phyloP scores from a whole-genome alignment of 2,113 vertebrate species.

The Corydoras maculifer region DNA sequence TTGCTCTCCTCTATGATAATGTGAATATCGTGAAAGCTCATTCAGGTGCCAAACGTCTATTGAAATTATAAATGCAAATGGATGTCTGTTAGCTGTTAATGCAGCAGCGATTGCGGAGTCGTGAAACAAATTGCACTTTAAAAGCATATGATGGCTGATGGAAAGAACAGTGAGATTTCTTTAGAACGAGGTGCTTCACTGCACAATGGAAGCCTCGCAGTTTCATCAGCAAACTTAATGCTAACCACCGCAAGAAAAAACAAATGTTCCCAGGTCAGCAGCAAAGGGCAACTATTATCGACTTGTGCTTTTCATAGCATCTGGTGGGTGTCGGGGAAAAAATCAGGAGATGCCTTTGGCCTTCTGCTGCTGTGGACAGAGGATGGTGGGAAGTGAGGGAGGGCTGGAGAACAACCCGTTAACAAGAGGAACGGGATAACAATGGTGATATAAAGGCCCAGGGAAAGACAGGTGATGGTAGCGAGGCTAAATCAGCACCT shows the following conservation, averaged over 20 bases:
- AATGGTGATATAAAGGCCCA: constrained; percentile 19
- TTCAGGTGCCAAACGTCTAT: constrained; percentile 31
- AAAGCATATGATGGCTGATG: constrained; percentile 3
- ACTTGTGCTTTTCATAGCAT: constrained; percentile 17
- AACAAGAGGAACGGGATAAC: neutral
- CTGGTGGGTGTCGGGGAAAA: constrained; percentile 16
- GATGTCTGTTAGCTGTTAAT: constrained; percentile 14
- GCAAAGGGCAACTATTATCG: neutral
- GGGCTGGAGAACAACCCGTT: constrained; percentile 4
- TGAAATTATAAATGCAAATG: constrained; percentile 22
- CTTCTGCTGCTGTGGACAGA: constrained; percentile 13
- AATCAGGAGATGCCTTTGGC: constrained; percentile 9
- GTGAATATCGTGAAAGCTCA: constrained; percentile 19
- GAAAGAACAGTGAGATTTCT: no score
- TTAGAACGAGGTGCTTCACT: neutral
- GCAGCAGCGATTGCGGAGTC: neutral
- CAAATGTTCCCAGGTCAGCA: constrained; percentile 18
- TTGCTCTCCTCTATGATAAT: constrained; percentile 22
- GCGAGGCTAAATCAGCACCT: constrained; percentile 16
- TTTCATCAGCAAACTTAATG: neutral
- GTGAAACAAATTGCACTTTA: neutral
- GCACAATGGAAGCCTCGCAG: neutral
- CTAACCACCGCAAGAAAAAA: neutral
- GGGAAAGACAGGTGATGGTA: constrained; percentile 7
- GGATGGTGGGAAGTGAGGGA: constrained; percentile 13